Evolutionary conservation across 2,888 invertebrate species (phyloP).

Genomic region (Nomada ferruginata): DNA sequence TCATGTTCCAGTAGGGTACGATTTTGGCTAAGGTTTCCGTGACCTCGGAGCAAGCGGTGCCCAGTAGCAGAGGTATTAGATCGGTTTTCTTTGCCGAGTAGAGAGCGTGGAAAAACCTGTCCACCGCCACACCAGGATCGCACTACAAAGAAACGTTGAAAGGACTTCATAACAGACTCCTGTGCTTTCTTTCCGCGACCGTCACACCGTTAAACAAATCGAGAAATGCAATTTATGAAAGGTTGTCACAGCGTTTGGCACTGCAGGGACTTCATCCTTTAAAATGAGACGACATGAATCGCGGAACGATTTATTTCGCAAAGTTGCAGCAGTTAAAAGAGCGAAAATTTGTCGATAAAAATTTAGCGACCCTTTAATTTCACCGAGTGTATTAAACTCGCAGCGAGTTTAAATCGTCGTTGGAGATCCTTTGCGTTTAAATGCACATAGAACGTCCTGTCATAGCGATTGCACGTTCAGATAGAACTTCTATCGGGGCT

Average conservation of each 20-base stretch:
- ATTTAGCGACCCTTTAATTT: too few relatives aligned
- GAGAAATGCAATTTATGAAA: background rate
- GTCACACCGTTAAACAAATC: too few relatives aligned
- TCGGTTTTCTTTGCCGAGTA: conserved; percentile 90
- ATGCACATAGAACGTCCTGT: background rate
- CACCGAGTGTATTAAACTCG: background rate
- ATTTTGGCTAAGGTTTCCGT: conserved; percentile 96
- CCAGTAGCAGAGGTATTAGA: conserved; percentile 92
- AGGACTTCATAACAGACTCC: too few relatives aligned
- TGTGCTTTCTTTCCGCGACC: too few relatives aligned
- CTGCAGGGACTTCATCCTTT: too few relatives aligned
- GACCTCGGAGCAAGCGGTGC: conserved; percentile 96
- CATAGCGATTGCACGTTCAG: background rate
- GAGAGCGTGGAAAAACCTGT: conserved; percentile 95
- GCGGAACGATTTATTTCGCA: too few relatives aligned
- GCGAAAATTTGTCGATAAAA: too few relatives aligned
- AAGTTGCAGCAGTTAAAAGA: too few relatives aligned
- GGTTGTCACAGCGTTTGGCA: too few relatives aligned
- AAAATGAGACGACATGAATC: too few relatives aligned
- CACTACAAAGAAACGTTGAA: conserved; percentile 87
- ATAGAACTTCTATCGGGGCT: background rate
- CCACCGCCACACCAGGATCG: conserved; percentile 95
- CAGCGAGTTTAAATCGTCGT: background rate
- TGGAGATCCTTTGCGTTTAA: background rate
- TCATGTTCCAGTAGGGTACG: conserved; percentile 96